Evolutionary conservation across 2,113 vertebrate species (phyloP), one percentile per base, ranked within the genome.

Genomic region (Oreotrochilus melanogaster): DNA sequence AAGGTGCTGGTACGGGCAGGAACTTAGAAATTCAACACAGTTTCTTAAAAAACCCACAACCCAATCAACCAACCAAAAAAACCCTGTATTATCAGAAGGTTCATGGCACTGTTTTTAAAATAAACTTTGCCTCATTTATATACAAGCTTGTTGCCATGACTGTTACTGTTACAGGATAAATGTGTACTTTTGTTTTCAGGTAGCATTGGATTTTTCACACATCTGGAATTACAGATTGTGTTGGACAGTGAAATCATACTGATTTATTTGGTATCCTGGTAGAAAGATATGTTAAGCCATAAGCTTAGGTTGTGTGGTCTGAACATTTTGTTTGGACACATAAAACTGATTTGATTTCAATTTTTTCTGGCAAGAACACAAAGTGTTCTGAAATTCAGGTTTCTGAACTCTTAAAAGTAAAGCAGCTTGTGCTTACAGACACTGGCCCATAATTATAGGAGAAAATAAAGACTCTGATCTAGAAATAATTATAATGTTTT

Each of bases 231-330:
- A 69, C 5, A 10, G 50, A 9, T 57, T 56, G 0, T 42, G 35
- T 43, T 56, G 28, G 42, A 88, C 54, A 78, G 11, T 14, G 4
- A 48, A 39, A 17, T 43, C 13, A 0, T 60, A 9, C 12, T 74
- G 16, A 31, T 21, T 39, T 66, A 17, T 1, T 53, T 18, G 5
- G 6, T 78, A 19, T 11, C 15, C 16, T 56, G 6, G 23, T 76
- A 58, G 39, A 47, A 76, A 70, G 22, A 25, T 0, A 0, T 24
- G 4, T 47, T 89, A 30, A 79, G 37, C 27, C 10, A 0, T 61
- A 51, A 14, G 27, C 88, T 79, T 88, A 23, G 18, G 14, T 66
- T 87, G 31, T 78, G 45, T 62, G 10, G 13, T 76, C 57, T 70
- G 74, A 88, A 66, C 64, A 31, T 19, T 73, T 84, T 56, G 57